A percentile compares a stretch with the other conserved stretches of the same genome.
Conservation (phyloP, 2,113 vertebrate species). For the Trematocara macrostoma region DNA sequence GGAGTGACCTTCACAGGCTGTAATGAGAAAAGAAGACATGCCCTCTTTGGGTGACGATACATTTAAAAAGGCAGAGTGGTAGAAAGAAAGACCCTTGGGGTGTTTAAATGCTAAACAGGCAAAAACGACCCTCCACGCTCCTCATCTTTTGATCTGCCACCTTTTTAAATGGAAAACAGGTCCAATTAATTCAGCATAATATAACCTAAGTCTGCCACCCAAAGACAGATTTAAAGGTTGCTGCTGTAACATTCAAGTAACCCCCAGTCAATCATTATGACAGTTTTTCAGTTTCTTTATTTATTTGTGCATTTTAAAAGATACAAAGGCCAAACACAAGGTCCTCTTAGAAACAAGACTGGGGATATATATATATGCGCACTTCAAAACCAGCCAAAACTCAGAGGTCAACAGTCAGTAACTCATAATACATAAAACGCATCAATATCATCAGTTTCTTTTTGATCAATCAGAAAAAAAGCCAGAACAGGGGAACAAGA, state of each 20-base stretch:
- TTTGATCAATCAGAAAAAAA: conserved; percentile 27
- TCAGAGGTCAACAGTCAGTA: conserved; percentile 18
- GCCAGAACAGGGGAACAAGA: conserved; percentile 4
- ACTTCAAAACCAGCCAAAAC: conserved; percentile 12
- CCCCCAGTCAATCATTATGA: not conserved
- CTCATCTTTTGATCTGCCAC: conserved; percentile 45
- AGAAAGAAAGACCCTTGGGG: conserved; percentile 24
- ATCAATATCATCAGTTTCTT: not conserved
- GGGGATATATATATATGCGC: no score
- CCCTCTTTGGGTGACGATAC: conserved; percentile 18
- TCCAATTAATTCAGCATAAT: conserved; percentile 23
- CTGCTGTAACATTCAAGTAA: not conserved
- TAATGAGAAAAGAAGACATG: conserved; percentile 21
- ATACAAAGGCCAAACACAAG: conserved; percentile 53
- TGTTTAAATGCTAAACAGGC: conserved; percentile 59
- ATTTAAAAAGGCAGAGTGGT: conserved; percentile 1
- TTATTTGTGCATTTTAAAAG: conserved; percentile 31
- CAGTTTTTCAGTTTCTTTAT: conserved; percentile 26
- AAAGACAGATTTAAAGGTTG: not conserved
- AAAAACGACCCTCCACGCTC: conserved; percentile 31
- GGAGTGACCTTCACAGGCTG: conserved; percentile 23
- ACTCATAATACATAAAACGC: conserved; percentile 29
- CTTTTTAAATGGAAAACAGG: conserved; percentile 64
- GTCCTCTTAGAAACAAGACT: conserved; percentile 30
- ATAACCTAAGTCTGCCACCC: not conserved